Conservation (phyloP, 2,888 invertebrate genomes). For the Cremastinae sp. region DNA sequence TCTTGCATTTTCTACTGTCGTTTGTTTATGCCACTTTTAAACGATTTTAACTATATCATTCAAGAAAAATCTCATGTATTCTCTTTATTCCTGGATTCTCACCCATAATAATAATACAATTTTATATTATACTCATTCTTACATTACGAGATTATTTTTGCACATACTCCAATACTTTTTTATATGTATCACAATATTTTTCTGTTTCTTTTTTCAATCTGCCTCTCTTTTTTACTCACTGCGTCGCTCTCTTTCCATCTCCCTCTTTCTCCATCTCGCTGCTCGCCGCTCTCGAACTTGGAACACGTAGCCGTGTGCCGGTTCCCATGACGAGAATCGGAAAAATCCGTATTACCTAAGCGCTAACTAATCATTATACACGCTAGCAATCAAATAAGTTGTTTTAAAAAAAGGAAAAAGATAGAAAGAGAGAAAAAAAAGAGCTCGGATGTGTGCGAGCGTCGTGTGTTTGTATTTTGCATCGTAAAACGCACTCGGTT, state of each 20-base stretch:
- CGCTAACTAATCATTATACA: conserved; percentile 59
- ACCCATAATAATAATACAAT: too few relatives aligned
- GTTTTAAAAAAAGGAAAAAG: conserved; percentile 39
- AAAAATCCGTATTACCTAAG: conserved; percentile 61
- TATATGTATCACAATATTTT: conserved; percentile 32
- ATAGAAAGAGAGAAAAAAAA: too few relatives aligned
- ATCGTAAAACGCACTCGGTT: conserved; percentile 35
- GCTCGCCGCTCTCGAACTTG: conserved; percentile 60
- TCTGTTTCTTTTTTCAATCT: conserved; percentile 34
- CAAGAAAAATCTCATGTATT: too few relatives aligned
- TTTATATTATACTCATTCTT: too few relatives aligned
- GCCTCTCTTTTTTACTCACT: conserved; percentile 21
- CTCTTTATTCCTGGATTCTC: too few relatives aligned
- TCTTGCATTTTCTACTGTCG: too few relatives aligned
- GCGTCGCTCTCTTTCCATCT: conserved; percentile 10
- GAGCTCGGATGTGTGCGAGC: too few relatives aligned
- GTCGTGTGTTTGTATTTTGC: conserved; percentile 13
- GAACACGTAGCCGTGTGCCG: conserved; percentile 62
- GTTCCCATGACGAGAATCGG: conserved; percentile 64
- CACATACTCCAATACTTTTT: too few relatives aligned
- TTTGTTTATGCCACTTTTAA: too few relatives aligned
- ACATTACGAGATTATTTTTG: too few relatives aligned
- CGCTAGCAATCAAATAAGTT: conserved; percentile 55
- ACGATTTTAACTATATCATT: too few relatives aligned
- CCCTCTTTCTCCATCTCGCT: conserved; percentile 20